Evolutionary conservation across 2,797 vertebrate species (phyloP).

Genomic region (Cichlasoma orientale): DNA sequence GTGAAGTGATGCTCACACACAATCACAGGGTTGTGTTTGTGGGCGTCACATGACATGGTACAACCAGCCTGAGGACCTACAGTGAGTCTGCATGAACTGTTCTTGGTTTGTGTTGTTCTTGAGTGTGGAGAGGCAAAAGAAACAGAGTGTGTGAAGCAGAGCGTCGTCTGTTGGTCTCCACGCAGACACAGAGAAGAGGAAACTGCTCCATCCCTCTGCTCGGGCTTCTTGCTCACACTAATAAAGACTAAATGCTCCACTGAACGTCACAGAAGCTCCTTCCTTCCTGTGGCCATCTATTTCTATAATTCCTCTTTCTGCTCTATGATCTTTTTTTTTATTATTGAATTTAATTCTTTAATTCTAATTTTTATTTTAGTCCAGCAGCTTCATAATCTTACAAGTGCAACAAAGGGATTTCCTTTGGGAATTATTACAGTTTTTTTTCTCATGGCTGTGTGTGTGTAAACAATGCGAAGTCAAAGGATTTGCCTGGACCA

Average conservation of each 20-base stretch:
- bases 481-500: neutral
- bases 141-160: neutral
- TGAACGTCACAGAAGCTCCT: neutral
- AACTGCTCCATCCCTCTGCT: neutral
- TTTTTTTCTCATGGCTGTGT: neutral
- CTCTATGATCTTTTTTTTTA: neutral
- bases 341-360: neutral
- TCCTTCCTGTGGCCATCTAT: neutral
- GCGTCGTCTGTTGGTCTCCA: neutral
- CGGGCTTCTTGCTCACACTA: neutral
- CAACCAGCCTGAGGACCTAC: conserved; percentile 37
- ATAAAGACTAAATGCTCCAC: neutral
- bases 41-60: conserved; percentile 62
- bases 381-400: neutral
- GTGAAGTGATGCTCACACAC: neutral
- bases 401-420: neutral
- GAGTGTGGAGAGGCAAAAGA: neutral
- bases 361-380: neutral
- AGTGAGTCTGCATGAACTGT: conserved; percentile 1
- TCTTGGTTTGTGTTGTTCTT: conserved; percentile 1
- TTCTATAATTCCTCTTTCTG: neutral
- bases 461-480: too few relatives aligned
- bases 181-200: neutral
- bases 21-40: conserved; percentile 13
- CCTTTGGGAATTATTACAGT: neutral